Evolutionary conservation across 2,797 vertebrate genomes (phyloP), one percentile per base, ranked within the genome.

Genomic region (Podarcis siculus): DNA sequence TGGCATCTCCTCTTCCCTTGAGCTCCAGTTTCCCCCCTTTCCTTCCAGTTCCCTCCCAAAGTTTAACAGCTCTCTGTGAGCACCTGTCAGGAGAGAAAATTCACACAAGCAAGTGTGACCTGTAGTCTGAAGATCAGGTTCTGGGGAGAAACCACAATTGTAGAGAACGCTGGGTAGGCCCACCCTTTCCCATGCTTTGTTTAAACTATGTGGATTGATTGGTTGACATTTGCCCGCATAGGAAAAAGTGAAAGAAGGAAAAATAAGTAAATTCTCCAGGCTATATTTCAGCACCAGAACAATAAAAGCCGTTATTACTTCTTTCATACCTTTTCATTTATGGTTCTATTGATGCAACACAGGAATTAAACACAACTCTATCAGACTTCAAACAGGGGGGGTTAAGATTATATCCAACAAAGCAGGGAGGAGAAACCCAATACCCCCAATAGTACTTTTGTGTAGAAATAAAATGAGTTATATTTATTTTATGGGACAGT

Each of bases 401-500:
- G 45, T 81, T 83, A 89, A 94, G 79, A 93, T 92, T 94, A 91
- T 69, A 91, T 89, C 78, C 35, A 78, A 90, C 42, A 90, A 94
- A 89, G 85, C 21, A 82, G 88, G 89, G 80, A 94, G 30, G 79
- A 80, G 95, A 96, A 96, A 97, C 90, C 0, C 0, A 79, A 97
- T 90, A 96, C 91, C 69, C 66, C 32, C 30, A 76, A 82, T 30
- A 78, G 45, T 86, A 93, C 35, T 92, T 89, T 92, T 84, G 77
- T 71, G 89, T 27, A 90, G 90, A 92, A 96, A 92, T 81, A 92
- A 95, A 96, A 93, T 79, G 12, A 92, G 35, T 95, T 93, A 71
- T 93, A 95, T 95, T 95, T 96, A 95, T 95, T 96, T 96, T 96
- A 96, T 94, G 86, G 89, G 85, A 94, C 83, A 94, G 90, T 96